Evolutionary conservation across 2,888 invertebrate species (phyloP), one percentile per base, ranked within the genome.

Genomic region (Trichogramma dendrolimi): DNA sequence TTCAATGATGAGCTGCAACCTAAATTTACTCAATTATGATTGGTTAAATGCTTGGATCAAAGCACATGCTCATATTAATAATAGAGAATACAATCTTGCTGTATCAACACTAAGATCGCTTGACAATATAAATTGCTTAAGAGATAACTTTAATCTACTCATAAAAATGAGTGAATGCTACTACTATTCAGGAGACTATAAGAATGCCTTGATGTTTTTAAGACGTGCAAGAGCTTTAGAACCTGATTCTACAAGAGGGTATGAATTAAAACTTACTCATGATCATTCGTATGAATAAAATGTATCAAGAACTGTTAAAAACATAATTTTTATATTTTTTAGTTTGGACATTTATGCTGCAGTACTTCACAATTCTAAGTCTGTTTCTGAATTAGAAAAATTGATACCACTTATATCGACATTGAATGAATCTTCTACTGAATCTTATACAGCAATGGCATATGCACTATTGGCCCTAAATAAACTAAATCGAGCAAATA

Each of bases 371-470:
- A 83, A 83, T 70, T 85, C 85, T 67, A 84, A 85, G 64, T 83
- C 84, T 67, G 73, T 82, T 5, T 79, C 82, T 56, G 88, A 88
- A 59, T 77, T 88, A 60, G 88, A 88, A 73, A 84, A 83, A 71
- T 77, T 88, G n/a, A 82, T 85, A 52, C 81, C 82, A 52, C 77
- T 81, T 58, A 74, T 82, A 54, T 77, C 79, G 5, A 76, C 80
- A 46, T 74, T 79, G 10, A 81, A 81, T 60, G 84, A 87, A 68
- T 82, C 82, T 58, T 81, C 82, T 3, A 82, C 87, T 4, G 89
- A 90, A 72, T 86, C 89, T 61, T 92, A 91, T 87, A 85, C 91
- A 58, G 87, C 89, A 0, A 83, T 90, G 76, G 91, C 90, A 2
- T 90, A 90, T 77, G 84, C 85, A 56, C 84, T 87, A 68, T 85